Evolutionary conservation across 2,113 vertebrate species (phyloP), one percentile per base, ranked within the genome.

Genomic region (Ochotona princeps): DNA sequence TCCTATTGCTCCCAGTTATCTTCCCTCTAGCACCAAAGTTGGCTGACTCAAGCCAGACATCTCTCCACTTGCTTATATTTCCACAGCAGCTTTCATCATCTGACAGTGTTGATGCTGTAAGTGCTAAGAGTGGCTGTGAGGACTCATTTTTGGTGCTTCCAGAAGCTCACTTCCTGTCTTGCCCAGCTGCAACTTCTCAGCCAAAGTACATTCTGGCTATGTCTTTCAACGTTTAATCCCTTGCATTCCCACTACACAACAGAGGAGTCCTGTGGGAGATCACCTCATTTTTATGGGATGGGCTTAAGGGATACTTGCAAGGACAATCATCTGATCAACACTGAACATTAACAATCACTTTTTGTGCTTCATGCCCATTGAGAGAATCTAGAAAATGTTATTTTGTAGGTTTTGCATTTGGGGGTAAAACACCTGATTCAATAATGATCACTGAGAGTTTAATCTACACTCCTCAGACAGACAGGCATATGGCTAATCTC

Each of bases 161-260:
- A 87, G 82, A 92, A 81, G 73, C 35, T 93, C 23, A 1, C 4
- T 88, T 95, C 47, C 63, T 47, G n/a, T 87, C 47, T 94, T 57
- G 26, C 54, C 80, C 87, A 92, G 75, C 28, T 47, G 21, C 60
- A 74, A 57, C 18, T 35, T 51, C 85, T 83, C 35, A 90, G 75
- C 35, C 69, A 90, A 85, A 79, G 15, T 26, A 63, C 83, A 23
- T 78, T 70, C 74, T 14, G 47, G 54, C 38, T 57, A 26, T 26
- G 32, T 65, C 88, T 92, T 80, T 49, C 20, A 80, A 57, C 18
- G 21, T 60, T 30, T 25, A 44, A 21, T 26, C 74, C 49, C 51
- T 38, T 66, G 93, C 0, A 17, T 11, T 35, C 13, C 30, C n/a
- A 28, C 17, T 12, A 47, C 21, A n/a, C 61, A 67, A 72, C 5